A percentile compares a stretch with the other conserved stretches of the same genome.
Conservation (phyloP, 2,888 invertebrate species). For the Cephus spinipes region DNA sequence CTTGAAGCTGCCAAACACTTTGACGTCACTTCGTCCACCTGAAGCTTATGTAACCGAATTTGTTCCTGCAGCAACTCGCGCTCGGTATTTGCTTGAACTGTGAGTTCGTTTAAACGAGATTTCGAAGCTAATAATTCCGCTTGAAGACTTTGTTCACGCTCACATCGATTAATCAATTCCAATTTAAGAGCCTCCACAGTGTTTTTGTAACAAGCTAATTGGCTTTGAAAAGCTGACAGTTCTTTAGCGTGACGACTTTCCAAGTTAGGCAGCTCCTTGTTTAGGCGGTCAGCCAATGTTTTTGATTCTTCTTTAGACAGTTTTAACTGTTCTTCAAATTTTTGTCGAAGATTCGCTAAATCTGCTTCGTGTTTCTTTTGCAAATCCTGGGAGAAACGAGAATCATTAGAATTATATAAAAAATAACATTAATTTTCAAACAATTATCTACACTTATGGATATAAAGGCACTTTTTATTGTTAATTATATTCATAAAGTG, state of each 20-base stretch:
- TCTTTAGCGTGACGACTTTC: slow-evolving; percentile 59
- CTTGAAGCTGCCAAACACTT: slow-evolving; percentile 55
- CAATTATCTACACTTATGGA: neutral
- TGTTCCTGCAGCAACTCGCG: slow-evolving; percentile 51
- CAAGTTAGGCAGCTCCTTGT: slow-evolving; percentile 48
- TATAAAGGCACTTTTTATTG: neutral
- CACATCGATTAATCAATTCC: slow-evolving; percentile 51
- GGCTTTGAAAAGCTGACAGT: slow-evolving; percentile 55
- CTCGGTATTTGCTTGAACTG: slow-evolving; percentile 29
- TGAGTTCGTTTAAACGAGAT: slow-evolving; percentile 39
- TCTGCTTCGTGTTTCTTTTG: slow-evolving; percentile 45
- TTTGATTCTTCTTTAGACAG: slow-evolving; percentile 49
- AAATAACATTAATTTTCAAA: slow-evolving; percentile 10
- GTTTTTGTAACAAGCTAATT: slow-evolving; percentile 54
- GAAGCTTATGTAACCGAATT: slow-evolving; percentile 53
- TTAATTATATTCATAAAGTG: neutral
- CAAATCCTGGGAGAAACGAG: slow-evolving; percentile 37
- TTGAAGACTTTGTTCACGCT: slow-evolving; percentile 45
- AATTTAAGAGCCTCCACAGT: slow-evolving; percentile 55
- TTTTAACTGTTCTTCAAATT: slow-evolving; percentile 51
- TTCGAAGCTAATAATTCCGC: slow-evolving; percentile 45
- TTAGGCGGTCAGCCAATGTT: slow-evolving; percentile 43
- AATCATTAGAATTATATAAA: neutral
- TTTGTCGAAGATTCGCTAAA: slow-evolving; percentile 40
- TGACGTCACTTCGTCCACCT: slow-evolving; percentile 58